phyloP scores from a whole-genome alignment of 2,888 invertebrate species.

The Acleris sparsana region DNA sequence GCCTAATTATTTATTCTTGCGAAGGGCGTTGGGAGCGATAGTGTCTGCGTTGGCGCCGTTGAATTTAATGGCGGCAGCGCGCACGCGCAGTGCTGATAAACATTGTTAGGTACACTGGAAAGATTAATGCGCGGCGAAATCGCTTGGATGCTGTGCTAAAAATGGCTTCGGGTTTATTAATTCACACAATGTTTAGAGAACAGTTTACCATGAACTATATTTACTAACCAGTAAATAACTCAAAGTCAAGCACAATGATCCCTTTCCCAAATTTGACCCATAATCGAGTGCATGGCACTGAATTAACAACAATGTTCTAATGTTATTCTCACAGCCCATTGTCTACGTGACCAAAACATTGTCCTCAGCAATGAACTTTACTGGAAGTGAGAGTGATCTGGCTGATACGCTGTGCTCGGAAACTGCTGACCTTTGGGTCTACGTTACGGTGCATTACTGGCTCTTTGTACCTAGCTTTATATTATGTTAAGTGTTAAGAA shows the following conservation, averaged over 20 bases:
- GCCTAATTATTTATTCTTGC: neutral
- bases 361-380: slow-evolving; percentile 39
- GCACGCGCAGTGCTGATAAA: slow-evolving; percentile 58
- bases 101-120: slow-evolving; percentile 42
- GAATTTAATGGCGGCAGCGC: slow-evolving; percentile 55
- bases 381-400: slow-evolving; percentile 40
- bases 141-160: slow-evolving; percentile 1
- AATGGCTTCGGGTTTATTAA: neutral
- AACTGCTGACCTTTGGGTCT: slow-evolving; percentile 51
- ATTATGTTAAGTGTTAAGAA: neutral
- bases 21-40: slow-evolving; percentile 49
- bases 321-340: neutral
- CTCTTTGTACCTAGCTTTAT: slow-evolving; percentile 25
- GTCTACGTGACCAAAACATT: slow-evolving; percentile 32
- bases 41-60: slow-evolving; percentile 49
- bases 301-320: too few species aligned
- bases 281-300: too few species aligned
- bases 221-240: too few species aligned
- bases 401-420: slow-evolving; percentile 37
- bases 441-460: slow-evolving; percentile 31
- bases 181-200: too few species aligned
- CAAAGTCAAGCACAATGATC: too few species aligned
- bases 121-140: slow-evolving; percentile 8
- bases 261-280: too few species aligned
- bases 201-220: too few species aligned